Evolutionary conservation across 2,888 invertebrate species (phyloP).

Genomic region (Phasia obesa): DNA sequence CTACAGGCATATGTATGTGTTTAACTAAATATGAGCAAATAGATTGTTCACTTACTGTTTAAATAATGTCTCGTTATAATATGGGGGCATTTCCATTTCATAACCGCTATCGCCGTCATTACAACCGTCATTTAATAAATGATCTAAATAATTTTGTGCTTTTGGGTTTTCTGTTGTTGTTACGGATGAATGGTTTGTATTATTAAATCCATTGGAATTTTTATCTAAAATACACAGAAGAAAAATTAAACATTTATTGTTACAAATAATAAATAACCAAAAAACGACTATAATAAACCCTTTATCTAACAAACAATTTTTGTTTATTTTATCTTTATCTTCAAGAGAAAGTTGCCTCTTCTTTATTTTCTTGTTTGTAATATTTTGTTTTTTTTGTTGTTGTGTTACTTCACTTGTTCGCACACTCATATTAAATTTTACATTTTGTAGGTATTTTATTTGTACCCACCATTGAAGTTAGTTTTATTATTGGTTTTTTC

Average conservation of each 20-base stretch:
- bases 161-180: slow-evolving; percentile 65
- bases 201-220: slow-evolving; percentile 7
- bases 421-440: neutral
- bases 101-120: slow-evolving; percentile 79
- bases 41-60: slow-evolving; percentile 83
- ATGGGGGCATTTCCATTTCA: slow-evolving; percentile 85
- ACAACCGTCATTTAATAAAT: slow-evolving; percentile 77
- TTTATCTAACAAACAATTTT: neutral
- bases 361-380: neutral
- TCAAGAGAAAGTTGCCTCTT: slow-evolving; percentile 56
- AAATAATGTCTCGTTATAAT: slow-evolving; percentile 87
- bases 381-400: neutral
- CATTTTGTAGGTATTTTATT: neutral
- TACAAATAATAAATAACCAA: neutral
- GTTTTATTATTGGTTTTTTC: slow-evolving; percentile 15
- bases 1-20: neutral
- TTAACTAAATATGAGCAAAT: neutral
- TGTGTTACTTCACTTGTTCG: too few species aligned
- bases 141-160: slow-evolving; percentile 78
- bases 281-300: neutral
- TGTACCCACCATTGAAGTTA: slow-evolving; percentile 35
- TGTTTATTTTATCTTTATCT: slow-evolving; percentile 12
- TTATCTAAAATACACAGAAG: slow-evolving; percentile 23
- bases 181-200: neutral
- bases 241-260: neutral